Evolutionary conservation across 1,140 invertebrate species (phyloP), one percentile per base, ranked within the genome.

Genomic region (Cepaea nemoralis): DNA sequence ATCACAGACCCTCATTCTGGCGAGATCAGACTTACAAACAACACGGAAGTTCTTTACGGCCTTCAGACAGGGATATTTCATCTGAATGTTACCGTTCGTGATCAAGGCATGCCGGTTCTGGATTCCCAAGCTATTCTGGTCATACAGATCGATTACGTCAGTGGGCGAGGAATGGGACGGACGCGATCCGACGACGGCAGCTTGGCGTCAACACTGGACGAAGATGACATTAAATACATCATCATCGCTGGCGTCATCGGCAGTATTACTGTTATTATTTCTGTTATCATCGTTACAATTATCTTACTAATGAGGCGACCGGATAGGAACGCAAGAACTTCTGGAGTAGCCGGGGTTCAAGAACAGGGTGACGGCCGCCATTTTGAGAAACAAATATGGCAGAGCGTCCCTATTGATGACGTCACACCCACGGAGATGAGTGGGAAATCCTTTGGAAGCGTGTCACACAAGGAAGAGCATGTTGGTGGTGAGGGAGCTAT

Each of bases 211-310:
- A 75, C 81, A 27, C 82, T 83, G 37, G 86, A 59, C 74, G 82
- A 76, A 74, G 84, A 82, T 82, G 84, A 83, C 45, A 27, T 83
- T 40, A 87, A 84, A 70, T 86, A 87, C 40, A 96, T 88, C 0
- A 96, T 96, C 35, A 96, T 99, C 1, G 95, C 95, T 87, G 95
- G 99, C 66, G 94, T 96, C 87, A 94, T 99, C 27, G 93, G 95
- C 22, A 97, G 99, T 89, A 94, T 95, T 0, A 99, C 99, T 88
- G 97, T 99, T 89, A 97, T 98, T 90, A 91, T 95, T 1, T 98
- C 98, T 0, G 91, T 94, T 10, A 97, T 98, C 76, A 85, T 86
- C 45, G 84, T 84, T n/a, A 84, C 87, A 39, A 83, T 86, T 12
- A 86, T 88, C 48, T 76, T 86, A 16, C 66, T 86, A 6, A 79